Evolutionary conservation across 2,888 invertebrate species (phyloP), one percentile per base, ranked within the genome.

Genomic region (Nomada flava): DNA sequence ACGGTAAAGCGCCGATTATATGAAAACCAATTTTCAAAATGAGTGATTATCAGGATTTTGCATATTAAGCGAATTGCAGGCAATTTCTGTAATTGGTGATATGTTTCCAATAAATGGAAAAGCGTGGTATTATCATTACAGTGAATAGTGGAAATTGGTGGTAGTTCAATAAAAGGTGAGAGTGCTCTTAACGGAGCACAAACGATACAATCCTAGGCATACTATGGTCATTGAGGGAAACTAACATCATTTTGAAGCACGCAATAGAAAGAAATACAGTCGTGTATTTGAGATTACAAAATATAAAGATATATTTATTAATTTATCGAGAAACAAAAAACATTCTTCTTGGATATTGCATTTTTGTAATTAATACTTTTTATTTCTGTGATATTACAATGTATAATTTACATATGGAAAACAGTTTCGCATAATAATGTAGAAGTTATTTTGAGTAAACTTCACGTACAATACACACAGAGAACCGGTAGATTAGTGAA

Each of bases 31-130:
- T 23, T 65, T 50, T 65, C 64, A 26, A 18, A 65, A 65, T 65
- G 29, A 65, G 26, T 26, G 29, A 65, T 50, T 50, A 50, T n/a
- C 13, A 2, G 50, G 2, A 50, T 18, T 65, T 13, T 13, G 64
- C n/a, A 11, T 50, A n/a, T 26, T 65, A 50, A 29, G 50, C 26
- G 50, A 65, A 50, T 50, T 26, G 5, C 13, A n/a, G 11, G 47
- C 23, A 47, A 26, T 50, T 29, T 18, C 26, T 18, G n/a, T n/a
- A 65, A 65, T 50, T 18, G 47, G 47, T 47, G 29, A 50, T 65
- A 50, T 26, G 26, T 65, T 29, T 50, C 50, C 26, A 29, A 65
- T 65, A 65, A 65, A 65, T 26, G 64, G n/a, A 26, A 65, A 50
- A n/a, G n/a, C 5, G 20, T 42, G 23, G 15, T 42, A 36, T 55